Conservation (phyloP, 2,797 vertebrate species). For the Choloepus didactylus region DNA sequence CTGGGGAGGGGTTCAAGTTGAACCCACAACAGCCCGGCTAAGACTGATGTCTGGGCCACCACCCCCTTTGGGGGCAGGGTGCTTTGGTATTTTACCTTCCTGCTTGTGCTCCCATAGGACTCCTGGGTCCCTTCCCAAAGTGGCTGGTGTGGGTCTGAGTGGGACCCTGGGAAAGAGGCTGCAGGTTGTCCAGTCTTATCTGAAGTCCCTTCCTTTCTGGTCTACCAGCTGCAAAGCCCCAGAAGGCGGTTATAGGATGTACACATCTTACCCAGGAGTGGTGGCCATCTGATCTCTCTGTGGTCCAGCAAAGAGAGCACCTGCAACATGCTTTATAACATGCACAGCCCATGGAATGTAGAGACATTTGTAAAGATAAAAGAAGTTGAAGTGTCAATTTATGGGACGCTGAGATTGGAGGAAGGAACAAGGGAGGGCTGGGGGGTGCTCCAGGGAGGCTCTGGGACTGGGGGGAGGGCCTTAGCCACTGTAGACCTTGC, state of each 20-base stretch:
- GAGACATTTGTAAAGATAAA: background rate
- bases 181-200: background rate
- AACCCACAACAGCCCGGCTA: background rate
- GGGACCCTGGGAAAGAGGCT: background rate
- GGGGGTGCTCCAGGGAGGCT: background rate
- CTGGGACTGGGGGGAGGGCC: rapidly evolving
- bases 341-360: background rate
- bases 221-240: background rate
- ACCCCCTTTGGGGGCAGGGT: background rate
- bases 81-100: background rate
- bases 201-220: background rate
- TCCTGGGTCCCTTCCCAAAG: background rate
- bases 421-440: background rate
- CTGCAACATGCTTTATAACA: background rate
- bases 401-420: background rate
- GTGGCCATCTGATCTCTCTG: background rate
- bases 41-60: background rate
- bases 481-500: too few species aligned
- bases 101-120: background rate
- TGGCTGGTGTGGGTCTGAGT: background rate
- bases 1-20: background rate
- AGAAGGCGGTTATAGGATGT: background rate
- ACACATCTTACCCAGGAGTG: background rate
- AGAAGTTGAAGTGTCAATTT: background rate
- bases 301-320: background rate